Conservation (phyloP, 2,797 vertebrate genomes). For the Chaetodon trifasciatus region DNA sequence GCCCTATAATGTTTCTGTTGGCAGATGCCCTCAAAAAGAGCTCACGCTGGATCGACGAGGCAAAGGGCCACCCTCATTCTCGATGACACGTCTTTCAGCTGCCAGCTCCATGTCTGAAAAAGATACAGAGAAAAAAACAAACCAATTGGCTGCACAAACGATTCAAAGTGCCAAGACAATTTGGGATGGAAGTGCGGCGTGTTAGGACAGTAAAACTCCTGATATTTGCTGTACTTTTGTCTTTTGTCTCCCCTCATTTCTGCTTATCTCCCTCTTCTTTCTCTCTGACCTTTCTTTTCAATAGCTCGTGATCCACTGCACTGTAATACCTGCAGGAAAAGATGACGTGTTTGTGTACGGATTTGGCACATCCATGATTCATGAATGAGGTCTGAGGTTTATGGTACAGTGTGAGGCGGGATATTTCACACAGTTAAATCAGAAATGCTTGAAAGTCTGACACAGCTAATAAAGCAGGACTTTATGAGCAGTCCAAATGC, state of each 20-base stretch:
- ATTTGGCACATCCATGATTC: constrained; percentile 34
- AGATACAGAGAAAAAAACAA: background rate
- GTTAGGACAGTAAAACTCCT: constrained; percentile 41
- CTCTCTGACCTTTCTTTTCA: background rate
- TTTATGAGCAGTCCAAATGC: constrained; percentile 40
- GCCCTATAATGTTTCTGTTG: constrained; percentile 65
- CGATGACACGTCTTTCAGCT: constrained; percentile 39
- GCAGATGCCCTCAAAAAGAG: constrained; percentile 44
- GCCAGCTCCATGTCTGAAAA: constrained; percentile 42
- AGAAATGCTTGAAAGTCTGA: constrained; percentile 31
- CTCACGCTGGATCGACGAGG: constrained; percentile 19
- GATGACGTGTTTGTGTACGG: constrained; percentile 49
- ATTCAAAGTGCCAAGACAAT: constrained; percentile 32
- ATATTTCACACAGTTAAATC: constrained; percentile 55
- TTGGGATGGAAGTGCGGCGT: constrained; percentile 24
- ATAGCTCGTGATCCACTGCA: background rate
- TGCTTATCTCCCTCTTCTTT: constrained; percentile 3
- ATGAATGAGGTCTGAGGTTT: constrained; percentile 31
- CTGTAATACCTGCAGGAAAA: constrained; percentile 17
- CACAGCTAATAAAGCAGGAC: constrained; percentile 32
- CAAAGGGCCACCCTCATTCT: constrained; percentile 22
- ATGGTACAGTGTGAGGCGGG: constrained; percentile 7
- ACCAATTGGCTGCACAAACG: constrained; percentile 15
- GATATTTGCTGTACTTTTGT: constrained; percentile 28
- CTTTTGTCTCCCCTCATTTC: background rate